Percentiles rank a stretch among this genome's conserved stretches.
These are phyloP conservation scores for Hymenochirus boettgeri DNA, from an alignment of 2,113 vertebrate genomes.

Conservation along the genomic window DNA sequence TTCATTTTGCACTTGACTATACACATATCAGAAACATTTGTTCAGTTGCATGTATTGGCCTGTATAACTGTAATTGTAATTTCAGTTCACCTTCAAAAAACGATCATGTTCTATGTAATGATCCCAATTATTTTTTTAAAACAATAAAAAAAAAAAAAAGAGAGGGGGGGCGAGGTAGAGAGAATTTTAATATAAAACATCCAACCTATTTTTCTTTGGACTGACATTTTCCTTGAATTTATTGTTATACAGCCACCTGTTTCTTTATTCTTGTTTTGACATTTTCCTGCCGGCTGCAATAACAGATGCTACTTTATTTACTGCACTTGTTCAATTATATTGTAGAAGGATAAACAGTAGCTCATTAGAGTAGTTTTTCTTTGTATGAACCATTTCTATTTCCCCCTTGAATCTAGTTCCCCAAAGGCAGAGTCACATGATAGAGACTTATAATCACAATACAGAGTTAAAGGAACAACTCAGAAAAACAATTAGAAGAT, in stretches of 20 bases:
- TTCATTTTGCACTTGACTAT: too few relatives aligned
- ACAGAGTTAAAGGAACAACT: constrained; percentile 47
- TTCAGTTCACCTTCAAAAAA: too few relatives aligned
- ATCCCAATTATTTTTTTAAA: too few relatives aligned
- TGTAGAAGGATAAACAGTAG: constrained; percentile 95
- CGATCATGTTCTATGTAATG: too few relatives aligned
- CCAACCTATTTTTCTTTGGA: too few relatives aligned
- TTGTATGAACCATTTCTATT: constrained; percentile 59
- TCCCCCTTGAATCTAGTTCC: constrained; percentile 55
- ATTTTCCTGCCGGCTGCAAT: constrained; percentile 82
- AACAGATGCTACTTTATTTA: constrained; percentile 94
- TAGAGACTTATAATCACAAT: constrained; percentile 55
- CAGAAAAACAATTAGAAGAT: constrained; percentile 55
- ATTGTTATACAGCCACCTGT: constrained; percentile 55
- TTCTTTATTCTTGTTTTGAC: constrained; percentile 79
- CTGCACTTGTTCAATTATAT: constrained; percentile 92
- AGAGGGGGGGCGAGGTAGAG: too few relatives aligned
- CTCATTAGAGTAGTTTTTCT: constrained; percentile 84
- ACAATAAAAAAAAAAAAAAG: too few relatives aligned
- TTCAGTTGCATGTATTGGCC: too few relatives aligned
- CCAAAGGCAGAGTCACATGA: constrained; percentile 49
- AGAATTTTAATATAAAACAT: too few relatives aligned
- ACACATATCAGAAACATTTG: too few relatives aligned
- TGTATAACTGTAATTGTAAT: too few relatives aligned
- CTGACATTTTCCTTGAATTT: constrained; percentile 37